phyloP scores from a whole-genome alignment of 2,888 invertebrate species.

The Malthinus seriepunctatus region DNA sequence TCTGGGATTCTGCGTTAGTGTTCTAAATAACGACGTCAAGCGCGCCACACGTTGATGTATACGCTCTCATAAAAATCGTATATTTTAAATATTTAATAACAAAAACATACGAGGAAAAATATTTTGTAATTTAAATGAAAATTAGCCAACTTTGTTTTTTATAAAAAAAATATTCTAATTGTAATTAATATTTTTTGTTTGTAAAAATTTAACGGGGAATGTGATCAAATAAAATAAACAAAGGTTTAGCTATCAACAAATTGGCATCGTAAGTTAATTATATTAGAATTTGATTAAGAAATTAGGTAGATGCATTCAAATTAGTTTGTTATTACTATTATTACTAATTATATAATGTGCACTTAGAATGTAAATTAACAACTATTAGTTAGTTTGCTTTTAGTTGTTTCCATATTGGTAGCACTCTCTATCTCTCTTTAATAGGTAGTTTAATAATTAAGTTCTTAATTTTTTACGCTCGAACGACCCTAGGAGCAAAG shows the following conservation, averaged over 20 bases:
- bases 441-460: no score
- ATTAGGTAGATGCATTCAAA: no score
- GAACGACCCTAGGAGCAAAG: no score
- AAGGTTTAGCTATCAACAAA: neutral
- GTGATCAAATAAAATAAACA: constrained; percentile 1
- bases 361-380: no score
- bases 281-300: neutral
- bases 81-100: no score
- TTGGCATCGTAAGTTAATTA: neutral
- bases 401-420: no score
- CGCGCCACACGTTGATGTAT: constrained; percentile 20
- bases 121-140: neutral
- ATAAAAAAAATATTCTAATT: neutral
- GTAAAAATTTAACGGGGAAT: neutral
- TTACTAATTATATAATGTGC: no score
- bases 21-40: constrained; percentile 12
- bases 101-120: no score
- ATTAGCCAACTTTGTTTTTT: neutral
- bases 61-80: neutral
- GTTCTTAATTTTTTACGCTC: no score
- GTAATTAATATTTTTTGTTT: neutral
- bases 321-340: no score
- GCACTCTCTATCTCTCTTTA: no score
- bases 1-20: constrained; percentile 28
- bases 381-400: no score